Conservation (phyloP, 2,888 invertebrate genomes). For the Cordylochernes scorpioides region DNA sequence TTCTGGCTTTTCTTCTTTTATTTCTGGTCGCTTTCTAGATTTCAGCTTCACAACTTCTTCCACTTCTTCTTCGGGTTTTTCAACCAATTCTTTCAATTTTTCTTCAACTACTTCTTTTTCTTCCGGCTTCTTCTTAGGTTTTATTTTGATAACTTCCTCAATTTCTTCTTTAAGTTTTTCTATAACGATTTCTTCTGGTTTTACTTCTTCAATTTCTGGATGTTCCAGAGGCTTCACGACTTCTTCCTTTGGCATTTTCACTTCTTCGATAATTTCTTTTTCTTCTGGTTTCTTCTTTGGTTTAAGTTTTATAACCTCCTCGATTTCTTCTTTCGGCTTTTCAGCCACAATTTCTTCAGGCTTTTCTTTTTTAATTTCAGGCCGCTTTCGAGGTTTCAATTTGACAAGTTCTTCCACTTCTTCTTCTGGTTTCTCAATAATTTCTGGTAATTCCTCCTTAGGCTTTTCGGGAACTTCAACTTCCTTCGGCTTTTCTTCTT, state of each 20-base stretch:
- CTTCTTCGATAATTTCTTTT: constrained; percentile 14
- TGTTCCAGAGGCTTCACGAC: constrained; percentile 5
- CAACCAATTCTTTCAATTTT: constrained; percentile 6
- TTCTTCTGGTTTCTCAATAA: constrained; percentile 2
- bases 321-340: constrained; percentile 12
- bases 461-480: constrained; percentile 1
- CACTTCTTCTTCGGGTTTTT: constrained; percentile 3
- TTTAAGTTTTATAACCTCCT: constrained; percentile 19
- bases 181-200: constrained; percentile 1
- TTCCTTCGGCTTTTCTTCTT: constrained; percentile 1
- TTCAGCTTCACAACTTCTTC: not conserved
- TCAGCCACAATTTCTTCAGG: constrained; percentile 5
- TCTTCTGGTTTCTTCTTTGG: constrained; percentile 19
- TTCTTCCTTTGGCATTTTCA: constrained; percentile 7
- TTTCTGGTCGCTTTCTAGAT: constrained; percentile 1
- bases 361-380: constrained; percentile 1
- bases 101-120: constrained; percentile 9
- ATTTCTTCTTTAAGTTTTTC: constrained; percentile 5
- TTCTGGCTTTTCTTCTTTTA: constrained; percentile 4
- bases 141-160: constrained; percentile 1
- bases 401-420: not conserved
- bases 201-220: constrained; percentile 3
- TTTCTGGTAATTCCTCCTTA: constrained; percentile 1
- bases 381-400: not conserved
- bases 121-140: not conserved